A percentile compares a stretch with the other conserved stretches of the same genome.
These are phyloP conservation scores for Cybosia mesomella DNA, from an alignment of 2,888 invertebrate species.

Conservation along the genomic window DNA sequence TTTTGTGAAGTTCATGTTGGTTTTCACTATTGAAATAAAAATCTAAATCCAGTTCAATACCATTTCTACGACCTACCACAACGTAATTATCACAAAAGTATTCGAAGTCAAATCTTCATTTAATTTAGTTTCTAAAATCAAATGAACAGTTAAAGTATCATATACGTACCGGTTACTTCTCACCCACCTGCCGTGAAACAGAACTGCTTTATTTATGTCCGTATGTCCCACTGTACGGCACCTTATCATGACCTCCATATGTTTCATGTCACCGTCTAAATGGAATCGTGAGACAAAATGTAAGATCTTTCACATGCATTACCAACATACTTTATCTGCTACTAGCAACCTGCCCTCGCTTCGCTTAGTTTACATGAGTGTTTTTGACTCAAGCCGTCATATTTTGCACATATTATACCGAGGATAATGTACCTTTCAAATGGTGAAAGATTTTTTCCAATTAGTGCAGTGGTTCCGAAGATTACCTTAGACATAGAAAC, in stretches of 20 bases:
- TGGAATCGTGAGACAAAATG: constrained; percentile 5
- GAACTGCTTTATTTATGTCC: constrained; percentile 5
- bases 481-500: too few species aligned
- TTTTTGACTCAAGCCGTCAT: too few species aligned
- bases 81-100: not conserved
- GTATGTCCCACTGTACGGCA: not conserved
- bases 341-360: too few species aligned
- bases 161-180: constrained; percentile 6
- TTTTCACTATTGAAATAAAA: not conserved
- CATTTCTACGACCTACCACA: not conserved
- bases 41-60: not conserved
- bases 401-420: too few species aligned
- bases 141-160: not conserved
- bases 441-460: too few species aligned
- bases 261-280: constrained; percentile 11
- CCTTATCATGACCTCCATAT: constrained; percentile 9
- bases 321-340: not conserved
- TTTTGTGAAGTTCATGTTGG: too few species aligned
- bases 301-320: constrained; percentile 2
- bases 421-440: too few species aligned
- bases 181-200: constrained; percentile 11
- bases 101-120: not conserved
- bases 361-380: too few species aligned
- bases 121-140: not conserved
- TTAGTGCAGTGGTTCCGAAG: too few species aligned